Evolutionary conservation across 2,888 invertebrate species (phyloP), one percentile per base, ranked within the genome.

Genomic region (Abrostola triplasia): DNA sequence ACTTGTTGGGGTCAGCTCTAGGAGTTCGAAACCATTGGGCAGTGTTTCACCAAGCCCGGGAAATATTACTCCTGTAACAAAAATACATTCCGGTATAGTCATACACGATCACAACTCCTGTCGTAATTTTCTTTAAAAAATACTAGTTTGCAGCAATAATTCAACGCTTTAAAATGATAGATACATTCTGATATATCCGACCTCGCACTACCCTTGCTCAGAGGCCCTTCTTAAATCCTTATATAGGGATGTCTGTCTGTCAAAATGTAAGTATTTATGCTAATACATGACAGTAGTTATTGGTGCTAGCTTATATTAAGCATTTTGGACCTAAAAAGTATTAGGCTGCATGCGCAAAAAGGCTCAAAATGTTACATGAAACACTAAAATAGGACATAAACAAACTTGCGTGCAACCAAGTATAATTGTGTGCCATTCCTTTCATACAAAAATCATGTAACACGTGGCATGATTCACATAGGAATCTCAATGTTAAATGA

Each of bases 11-110:
- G 99, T 99, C 58, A 95, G 91, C 75, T 97, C 97, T 52, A 97
- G 83, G 47, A 97, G 91, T 73, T 96, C 96, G 88, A 95, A 99
- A 35, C 96, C 98, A 70, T 96, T 96, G 0, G 99, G 99, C 59
- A 97, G 95, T 38, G 95, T 95, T 92, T 99, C 99, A 9, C 97
- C 99, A 6, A 98, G 95, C 36, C 97, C 96, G 0, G 98, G 98
- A 90, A 99, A 99, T 84, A 94, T 83, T 50, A 94, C 88, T 61
- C 90, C 94, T 95, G 88, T 24, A 89, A 89, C 77, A 86, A 85
- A 61, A 1, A 52, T n/a, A 62, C 5, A 51, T 24, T 40, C 36
- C 37, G 35, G 36, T 49, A 48, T 48, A 12, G 24, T 24, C 24
- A 2, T 24, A 4, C 24, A 24, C 24, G 24, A 24, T 24, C 24